Evolutionary conservation across 2,888 invertebrate genomes (phyloP).

Genomic region (Cheilosia pagana): DNA sequence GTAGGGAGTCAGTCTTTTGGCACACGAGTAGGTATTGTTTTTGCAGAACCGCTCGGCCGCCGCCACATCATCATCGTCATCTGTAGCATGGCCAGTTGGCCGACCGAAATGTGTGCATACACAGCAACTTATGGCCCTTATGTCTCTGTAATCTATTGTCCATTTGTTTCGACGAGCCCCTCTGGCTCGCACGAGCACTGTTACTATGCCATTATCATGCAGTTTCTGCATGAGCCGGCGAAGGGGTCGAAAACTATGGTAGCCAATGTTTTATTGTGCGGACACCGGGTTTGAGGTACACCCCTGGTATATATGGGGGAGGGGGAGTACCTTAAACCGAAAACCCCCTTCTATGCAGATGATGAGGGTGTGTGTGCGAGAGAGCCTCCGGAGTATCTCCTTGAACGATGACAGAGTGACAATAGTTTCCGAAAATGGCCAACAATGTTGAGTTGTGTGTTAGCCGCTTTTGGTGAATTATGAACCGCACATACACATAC

Average conservation of each 20-base stretch:
- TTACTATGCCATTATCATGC: conserved; percentile 47
- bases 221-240: conserved; percentile 20
- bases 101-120: conserved; percentile 46
- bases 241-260: not conserved
- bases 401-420: conserved; percentile 64
- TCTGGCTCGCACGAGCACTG: not conserved
- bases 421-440: conserved; percentile 68
- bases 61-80: conserved; percentile 8
- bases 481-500: conserved; percentile 53
- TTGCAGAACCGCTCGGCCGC: conserved; percentile 20
- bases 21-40: conserved; percentile 22
- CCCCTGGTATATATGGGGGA: not conserved
- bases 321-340: not conserved
- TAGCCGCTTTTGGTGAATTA: conserved; percentile 49
- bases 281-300: conserved; percentile 14
- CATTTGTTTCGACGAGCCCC: conserved; percentile 40
- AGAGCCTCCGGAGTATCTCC: conserved; percentile 14
- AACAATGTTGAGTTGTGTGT: conserved; percentile 37
- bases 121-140: conserved; percentile 60
- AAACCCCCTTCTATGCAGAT: conserved; percentile 13
- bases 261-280: conserved; percentile 3
- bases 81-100: conserved; percentile 7
- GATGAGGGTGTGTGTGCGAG: conserved; percentile 29
- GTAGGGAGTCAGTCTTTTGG: conserved; percentile 17
- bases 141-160: conserved; percentile 61